Base-by-base conservation (phyloP, 30 jellyfish, hydroid and myxozoan genomes). In the Aurelia sp. region DNA sequence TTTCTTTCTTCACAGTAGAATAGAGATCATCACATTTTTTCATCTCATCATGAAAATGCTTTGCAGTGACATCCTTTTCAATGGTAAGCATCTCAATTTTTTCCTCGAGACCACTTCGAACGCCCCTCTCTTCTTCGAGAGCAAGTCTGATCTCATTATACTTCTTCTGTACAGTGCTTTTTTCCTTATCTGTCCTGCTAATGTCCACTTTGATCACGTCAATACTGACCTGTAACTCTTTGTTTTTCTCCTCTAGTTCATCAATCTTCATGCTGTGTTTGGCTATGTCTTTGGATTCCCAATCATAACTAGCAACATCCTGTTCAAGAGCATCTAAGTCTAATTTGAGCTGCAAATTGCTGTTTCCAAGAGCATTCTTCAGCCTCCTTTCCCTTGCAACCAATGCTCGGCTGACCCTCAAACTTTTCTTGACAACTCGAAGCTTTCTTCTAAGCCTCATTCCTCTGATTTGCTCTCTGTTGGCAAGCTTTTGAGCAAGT, bases 361-460 rank as follows among this genome's bases (percentile, higher is more conserved):
- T 59, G 69, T 37, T 59, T 59, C 69, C 69, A 12, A 59, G 35
- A 18, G 69, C 69, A 59, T 59, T 59, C 33, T 59, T 59, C 69
- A 59, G 33, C 33, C 69, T 59, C 13, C 33, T 0, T 18, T 59
- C 69, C 12, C 23, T 21, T 21, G 23, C 33, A n/a, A 1, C 16
- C 4, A 33, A 5, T 0, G 33, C 16, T 59, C 16, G 69, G 16
- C 33, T 18, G 33, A 21, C 3, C 69, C 23, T 18, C 69, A 59
- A 59, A 6, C 33, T 59, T n/a, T 21, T 59, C 33, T 59, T 59
- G 11, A 59, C 69, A 21, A 12, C 23, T 4, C 69, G 23, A 59
- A 18, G 12, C 69, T 13, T 59, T 21, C 13, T 59, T n/a, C 2
- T 59, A 0, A 59, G 69, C 33, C 33, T 59, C 33, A 59, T 59